A percentile compares a stretch with the other conserved stretches of the same genome.
These are phyloP conservation scores for Shinisaurus crocodilurus DNA, from an alignment of 2,113 vertebrate genomes.

Conservation along the genomic window DNA sequence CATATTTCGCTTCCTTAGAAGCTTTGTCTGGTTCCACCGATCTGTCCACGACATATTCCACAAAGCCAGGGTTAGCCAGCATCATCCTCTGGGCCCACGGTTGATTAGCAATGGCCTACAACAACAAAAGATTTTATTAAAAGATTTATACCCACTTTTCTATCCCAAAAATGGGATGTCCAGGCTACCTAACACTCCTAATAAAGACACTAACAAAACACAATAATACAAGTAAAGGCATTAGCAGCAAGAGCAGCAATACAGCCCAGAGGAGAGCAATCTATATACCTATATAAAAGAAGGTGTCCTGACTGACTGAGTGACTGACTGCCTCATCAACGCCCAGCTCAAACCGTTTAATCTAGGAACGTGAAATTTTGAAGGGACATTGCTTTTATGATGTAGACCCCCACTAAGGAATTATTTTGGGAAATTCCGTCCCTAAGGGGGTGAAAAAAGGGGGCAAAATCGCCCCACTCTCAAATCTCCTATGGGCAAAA, in stretches of 20 bases:
- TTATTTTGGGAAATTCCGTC: too few relatives aligned
- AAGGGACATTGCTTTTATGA: too few relatives aligned
- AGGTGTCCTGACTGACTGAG: too few relatives aligned
- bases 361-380: too few relatives aligned
- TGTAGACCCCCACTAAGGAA: too few relatives aligned
- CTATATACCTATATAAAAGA: too few relatives aligned
- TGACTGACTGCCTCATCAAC: too few relatives aligned
- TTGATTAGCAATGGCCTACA: slow-evolving; percentile 93
- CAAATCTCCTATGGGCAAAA: too few relatives aligned
- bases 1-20: slow-evolving; percentile 93
- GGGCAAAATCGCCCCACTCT: too few relatives aligned
- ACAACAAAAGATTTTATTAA: not conserved
- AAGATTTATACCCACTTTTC: not conserved
- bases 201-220: not conserved
- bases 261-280: not conserved
- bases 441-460: too few relatives aligned
- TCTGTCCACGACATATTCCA: slow-evolving; percentile 93
- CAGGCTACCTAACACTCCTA: not conserved
- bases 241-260: not conserved
- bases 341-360: too few relatives aligned
- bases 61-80: slow-evolving; percentile 90
- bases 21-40: slow-evolving; percentile 89
- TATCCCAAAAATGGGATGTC: not conserved
- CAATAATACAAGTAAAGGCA: too few relatives aligned
- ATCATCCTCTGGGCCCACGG: slow-evolving; percentile 93